Percentiles rank a stretch among this genome's conserved stretches.
Conservation (phyloP, 53 echinoderm and acorn worm species). For the Temnopleurus reevesii region DNA sequence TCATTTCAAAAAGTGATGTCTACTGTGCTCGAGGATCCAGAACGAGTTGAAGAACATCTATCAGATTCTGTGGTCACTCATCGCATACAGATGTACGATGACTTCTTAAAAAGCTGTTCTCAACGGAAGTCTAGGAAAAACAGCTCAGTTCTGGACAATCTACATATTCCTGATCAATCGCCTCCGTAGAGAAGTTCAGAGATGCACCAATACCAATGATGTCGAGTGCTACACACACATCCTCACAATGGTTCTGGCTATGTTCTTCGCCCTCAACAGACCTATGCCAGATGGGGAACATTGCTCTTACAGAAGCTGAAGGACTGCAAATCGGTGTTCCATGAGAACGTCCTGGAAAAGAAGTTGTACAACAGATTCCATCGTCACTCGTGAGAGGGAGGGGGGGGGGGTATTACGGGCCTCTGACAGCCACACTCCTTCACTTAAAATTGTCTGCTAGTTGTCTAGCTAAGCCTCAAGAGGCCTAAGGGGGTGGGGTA, state of each 20-base stretch:
- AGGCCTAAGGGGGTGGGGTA: background rate
- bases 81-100: background rate
- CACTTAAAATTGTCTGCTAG: too few relatives aligned
- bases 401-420: too few relatives aligned
- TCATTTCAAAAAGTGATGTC: background rate
- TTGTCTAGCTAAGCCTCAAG: background rate
- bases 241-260: slow-evolving; percentile 58
- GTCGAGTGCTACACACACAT: slow-evolving; percentile 58
- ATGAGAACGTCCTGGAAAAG: slow-evolving; percentile 52
- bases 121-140: slow-evolving; percentile 47
- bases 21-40: background rate
- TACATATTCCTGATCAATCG: slow-evolving; percentile 71
- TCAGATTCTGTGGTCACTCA: background rate
- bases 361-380: slow-evolving; percentile 41
- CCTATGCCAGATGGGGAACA: slow-evolving; percentile 83
- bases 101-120: slow-evolving; percentile 45
- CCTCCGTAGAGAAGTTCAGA: slow-evolving; percentile 66
- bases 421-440: too few relatives aligned
- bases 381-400: background rate
- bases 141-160: slow-evolving; percentile 66
- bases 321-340: slow-evolving; percentile 18
- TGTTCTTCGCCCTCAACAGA: slow-evolving; percentile 72
- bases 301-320: slow-evolving; percentile 67
- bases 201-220: slow-evolving; percentile 72
- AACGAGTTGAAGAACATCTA: background rate